Evolutionary conservation across 2,888 invertebrate species (phyloP), one percentile per base, ranked within the genome.

Genomic region (Liodrosophila aerea): DNA sequence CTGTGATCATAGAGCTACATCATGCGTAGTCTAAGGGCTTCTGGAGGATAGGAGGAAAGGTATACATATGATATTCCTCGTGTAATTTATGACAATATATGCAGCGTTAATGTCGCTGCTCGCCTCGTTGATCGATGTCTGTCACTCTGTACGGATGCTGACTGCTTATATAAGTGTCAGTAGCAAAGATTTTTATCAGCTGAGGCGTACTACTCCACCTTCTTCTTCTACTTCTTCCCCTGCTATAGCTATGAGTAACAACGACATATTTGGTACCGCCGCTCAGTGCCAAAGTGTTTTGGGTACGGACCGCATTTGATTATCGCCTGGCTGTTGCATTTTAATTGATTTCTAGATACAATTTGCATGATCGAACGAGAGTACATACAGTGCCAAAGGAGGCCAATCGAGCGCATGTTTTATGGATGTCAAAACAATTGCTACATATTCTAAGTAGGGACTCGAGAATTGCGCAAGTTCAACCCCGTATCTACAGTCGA

Each of bases 21-120:
- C 18, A 39, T 12, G 39, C 30, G 5, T n/a, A 37, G 15, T 15
- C 9, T 9, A 52, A 64, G 69, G 76, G 67, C 49, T 4, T 5
- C 37, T 13, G 8, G 0, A 1, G 13, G 40, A 18, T 13, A 16
- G n/a, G 4, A 18, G 43, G 29, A 11, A 13, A 9, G 39, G 33
- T 7, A 9, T 7, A 22, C 13, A 9, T 53, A 59, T 68, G 67
- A 22, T 22, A 22, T 22, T 22, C 22, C n/a, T 61, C 54, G 57
- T 73, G 83, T 88, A 88, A 88, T 87, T 87, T 88, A 88, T 87
- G 87, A 85, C 87, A 88, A 88, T 88, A 81, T 88, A 88, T 88
- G 78, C 88, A 86, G 88, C 82, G 88, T 85, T 88, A 87, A 88
- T 88, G 85, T 88, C 87, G 76, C 54, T 60, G 67, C 59, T 71